Conservation (phyloP, 1,140 invertebrate genomes). For the Latrodectus geometricus region DNA sequence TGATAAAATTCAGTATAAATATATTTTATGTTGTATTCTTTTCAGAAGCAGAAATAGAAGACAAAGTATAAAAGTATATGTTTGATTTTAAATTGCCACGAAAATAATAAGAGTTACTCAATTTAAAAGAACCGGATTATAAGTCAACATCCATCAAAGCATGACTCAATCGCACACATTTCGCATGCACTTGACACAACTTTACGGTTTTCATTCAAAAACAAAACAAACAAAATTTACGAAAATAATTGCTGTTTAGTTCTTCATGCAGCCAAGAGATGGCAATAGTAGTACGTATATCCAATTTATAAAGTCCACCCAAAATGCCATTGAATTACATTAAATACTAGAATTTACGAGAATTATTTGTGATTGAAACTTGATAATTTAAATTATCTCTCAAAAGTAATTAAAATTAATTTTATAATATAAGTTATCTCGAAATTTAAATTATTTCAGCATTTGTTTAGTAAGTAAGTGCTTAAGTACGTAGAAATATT, state of each 20-base stretch:
- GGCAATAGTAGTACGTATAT: background rate
- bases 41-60: background rate
- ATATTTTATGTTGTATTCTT: background rate
- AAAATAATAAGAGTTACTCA: background rate
- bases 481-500: too few species aligned
- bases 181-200: slow-evolving; percentile 53
- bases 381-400: background rate
- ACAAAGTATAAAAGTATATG: background rate
- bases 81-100: background rate
- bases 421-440: background rate
- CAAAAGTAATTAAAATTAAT: background rate
- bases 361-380: background rate
- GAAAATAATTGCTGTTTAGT: background rate
- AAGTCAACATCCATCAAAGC: slow-evolving; percentile 19
- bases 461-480: too few species aligned
- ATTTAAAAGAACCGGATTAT: slow-evolving; percentile 31
- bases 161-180: slow-evolving; percentile 52
- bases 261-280: slow-evolving; percentile 24
- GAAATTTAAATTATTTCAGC: background rate
- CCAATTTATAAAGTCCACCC: background rate
- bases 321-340: background rate
- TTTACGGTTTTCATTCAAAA: slow-evolving; percentile 43
- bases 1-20: background rate
- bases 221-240: background rate
- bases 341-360: background rate